phyloP scores from a whole-genome alignment of 2,888 invertebrate species.

The Clunio marinus region DNA sequence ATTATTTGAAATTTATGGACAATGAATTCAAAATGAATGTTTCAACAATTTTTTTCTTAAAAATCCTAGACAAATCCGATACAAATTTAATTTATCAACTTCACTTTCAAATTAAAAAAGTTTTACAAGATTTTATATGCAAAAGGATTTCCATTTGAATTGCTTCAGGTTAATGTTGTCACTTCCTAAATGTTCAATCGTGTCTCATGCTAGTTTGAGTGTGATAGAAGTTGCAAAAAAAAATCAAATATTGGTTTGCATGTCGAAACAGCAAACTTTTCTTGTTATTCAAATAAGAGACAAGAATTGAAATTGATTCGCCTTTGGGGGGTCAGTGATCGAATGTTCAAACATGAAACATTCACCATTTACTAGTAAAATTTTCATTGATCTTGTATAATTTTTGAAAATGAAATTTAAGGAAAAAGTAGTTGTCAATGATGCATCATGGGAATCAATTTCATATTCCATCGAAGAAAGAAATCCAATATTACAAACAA shows the following conservation, averaged over 20 bases:
- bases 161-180: constrained; percentile 18
- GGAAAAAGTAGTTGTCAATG: not conserved
- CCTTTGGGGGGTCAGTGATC: constrained; percentile 6
- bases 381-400: too few relatives aligned
- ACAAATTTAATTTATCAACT: constrained; percentile 1
- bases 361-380: not conserved
- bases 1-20: not conserved
- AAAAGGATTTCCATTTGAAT: not conserved
- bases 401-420: too few relatives aligned
- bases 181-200: constrained; percentile 24
- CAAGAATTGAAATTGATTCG: constrained; percentile 13
- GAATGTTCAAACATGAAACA: not conserved
- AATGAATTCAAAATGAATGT: not conserved
- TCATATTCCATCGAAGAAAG: not conserved
- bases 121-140: constrained; percentile 12
- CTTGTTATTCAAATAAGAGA: constrained; percentile 8
- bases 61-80: too few relatives aligned
- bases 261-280: constrained; percentile 12
- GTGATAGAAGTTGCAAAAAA: not conserved
- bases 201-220: not conserved
- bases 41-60: too few relatives aligned
- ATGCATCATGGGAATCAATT: not conserved
- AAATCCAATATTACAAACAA: constrained; percentile 4
- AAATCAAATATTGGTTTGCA: constrained; percentile 9
- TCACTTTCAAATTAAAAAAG: not conserved